A percentile compares a stretch with the other conserved stretches of the same genome.
phyloP scores from a whole-genome alignment of 2,113 vertebrate genomes.

The Pionites leucogaster region DNA sequence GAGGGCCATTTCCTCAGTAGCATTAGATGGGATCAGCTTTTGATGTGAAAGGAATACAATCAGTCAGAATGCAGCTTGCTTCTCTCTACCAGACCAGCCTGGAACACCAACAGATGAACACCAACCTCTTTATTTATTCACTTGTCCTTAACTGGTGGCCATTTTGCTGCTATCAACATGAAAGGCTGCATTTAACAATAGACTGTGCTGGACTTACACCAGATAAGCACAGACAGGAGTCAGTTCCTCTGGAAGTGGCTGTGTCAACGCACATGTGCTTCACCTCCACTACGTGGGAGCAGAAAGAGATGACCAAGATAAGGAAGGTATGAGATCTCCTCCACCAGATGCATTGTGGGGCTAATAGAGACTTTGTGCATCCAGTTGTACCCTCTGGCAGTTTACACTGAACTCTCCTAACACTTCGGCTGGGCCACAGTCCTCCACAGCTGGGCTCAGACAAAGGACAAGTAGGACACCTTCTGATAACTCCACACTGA shows the following conservation, averaged over 20 bases:
- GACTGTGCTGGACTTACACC: not conserved
- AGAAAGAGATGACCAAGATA: not conserved
- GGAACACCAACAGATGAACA: not conserved
- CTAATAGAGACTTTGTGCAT: not conserved
- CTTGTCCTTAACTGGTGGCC: not conserved
- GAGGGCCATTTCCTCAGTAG: not conserved
- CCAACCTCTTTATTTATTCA: not conserved
- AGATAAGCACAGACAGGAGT: not conserved
- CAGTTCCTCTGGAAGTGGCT: not conserved
- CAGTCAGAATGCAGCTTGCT: not conserved
- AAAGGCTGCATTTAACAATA: not conserved
- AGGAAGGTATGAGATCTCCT: not conserved
- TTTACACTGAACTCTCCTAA: not conserved
- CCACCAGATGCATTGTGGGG: not conserved
- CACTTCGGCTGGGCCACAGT: not conserved
- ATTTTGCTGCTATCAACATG: not conserved
- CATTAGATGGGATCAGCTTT: not conserved
- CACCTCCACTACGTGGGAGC: not conserved
- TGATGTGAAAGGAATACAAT: not conserved
- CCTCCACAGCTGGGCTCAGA: not conserved
- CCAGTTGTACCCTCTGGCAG: not conserved
- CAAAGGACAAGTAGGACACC: rapidly evolving
- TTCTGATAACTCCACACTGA: rapidly evolving
- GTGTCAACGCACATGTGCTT: not conserved
- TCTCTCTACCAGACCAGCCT: not conserved